These are phyloP conservation scores for Venustaconcha ellipsiformis DNA, from an alignment of 1,140 invertebrate genomes.

Conservation along the genomic window DNA sequence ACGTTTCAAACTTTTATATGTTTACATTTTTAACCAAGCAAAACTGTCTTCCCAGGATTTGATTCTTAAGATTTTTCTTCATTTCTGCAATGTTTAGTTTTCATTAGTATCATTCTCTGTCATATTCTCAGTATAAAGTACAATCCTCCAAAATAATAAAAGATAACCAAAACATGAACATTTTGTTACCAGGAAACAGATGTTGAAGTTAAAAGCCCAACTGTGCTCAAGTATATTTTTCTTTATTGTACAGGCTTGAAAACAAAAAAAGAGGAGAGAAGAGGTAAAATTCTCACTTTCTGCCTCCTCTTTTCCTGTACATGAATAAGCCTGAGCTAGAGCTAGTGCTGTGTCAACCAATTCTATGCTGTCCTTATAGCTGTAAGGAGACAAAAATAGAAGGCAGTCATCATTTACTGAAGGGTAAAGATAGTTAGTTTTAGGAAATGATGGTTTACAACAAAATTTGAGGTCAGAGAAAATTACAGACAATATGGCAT, in stretches of 20 bases:
- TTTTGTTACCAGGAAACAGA: too few relatives aligned
- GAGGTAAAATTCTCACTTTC: conserved; percentile 49
- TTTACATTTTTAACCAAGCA: too few relatives aligned
- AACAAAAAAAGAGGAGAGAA: too few relatives aligned
- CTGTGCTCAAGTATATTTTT: background rate
- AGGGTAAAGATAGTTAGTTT: background rate
- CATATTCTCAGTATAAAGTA: too few relatives aligned
- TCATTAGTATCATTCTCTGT: too few relatives aligned
- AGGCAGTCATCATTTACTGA: background rate
- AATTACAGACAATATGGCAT: background rate
- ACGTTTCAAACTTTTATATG: too few relatives aligned
- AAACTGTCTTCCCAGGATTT: too few relatives aligned
- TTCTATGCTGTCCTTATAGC: conserved; percentile 54
- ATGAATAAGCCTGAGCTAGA: conserved; percentile 58
- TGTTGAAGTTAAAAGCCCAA: background rate
- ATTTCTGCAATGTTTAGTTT: too few relatives aligned
- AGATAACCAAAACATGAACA: too few relatives aligned
- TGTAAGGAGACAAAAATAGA: conserved; percentile 29
- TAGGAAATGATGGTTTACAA: background rate
- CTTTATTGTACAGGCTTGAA: too few relatives aligned
- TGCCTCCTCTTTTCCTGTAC: conserved; percentile 57
- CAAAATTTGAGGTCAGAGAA: background rate
- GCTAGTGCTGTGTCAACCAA: conserved; percentile 58
- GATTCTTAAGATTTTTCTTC: too few relatives aligned
- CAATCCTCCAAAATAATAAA: too few relatives aligned